Evolutionary conservation across 2,888 invertebrate species (phyloP).

Genomic region (Microplitis deprimator): DNA sequence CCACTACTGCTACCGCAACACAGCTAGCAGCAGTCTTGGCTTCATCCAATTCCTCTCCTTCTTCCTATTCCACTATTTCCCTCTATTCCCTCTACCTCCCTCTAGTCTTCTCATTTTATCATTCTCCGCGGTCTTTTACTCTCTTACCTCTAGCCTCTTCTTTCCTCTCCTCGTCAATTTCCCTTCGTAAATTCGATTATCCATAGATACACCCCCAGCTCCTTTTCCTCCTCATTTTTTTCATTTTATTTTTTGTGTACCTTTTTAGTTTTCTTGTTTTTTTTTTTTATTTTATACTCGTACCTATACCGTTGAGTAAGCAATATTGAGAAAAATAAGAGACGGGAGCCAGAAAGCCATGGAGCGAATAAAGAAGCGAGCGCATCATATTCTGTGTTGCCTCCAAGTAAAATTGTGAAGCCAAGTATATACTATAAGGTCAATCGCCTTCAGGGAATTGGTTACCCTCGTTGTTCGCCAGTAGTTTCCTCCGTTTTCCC

Average conservation of each 20-base stretch:
- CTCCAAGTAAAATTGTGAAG: background rate
- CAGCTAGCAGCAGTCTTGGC: slow-evolving; percentile 46
- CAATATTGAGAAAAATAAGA: slow-evolving; percentile 45
- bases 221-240: slow-evolving; percentile 33
- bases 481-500: slow-evolving; percentile 2
- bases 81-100: slow-evolving; percentile 33
- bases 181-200: slow-evolving; percentile 68
- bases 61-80: slow-evolving; percentile 37
- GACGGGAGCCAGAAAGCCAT: slow-evolving; percentile 13
- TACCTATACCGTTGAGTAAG: slow-evolving; percentile 48
- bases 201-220: slow-evolving; percentile 49
- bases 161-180: slow-evolving; percentile 58
- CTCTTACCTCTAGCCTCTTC: slow-evolving; percentile 25
- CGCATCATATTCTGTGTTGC: background rate
- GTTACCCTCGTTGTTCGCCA: background rate
- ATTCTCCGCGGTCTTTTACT: slow-evolving; percentile 35
- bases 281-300: slow-evolving; percentile 18
- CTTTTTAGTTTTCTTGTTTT: slow-evolving; percentile 32
- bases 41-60: slow-evolving; percentile 56
- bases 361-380: slow-evolving; percentile 24
- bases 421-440: slow-evolving; percentile 16
- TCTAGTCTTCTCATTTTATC: slow-evolving; percentile 30
- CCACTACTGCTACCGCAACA: slow-evolving; percentile 47
- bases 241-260: background rate
- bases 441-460: slow-evolving; percentile 33